Conservation (phyloP, 2,113 vertebrate genomes). For the Xiphophorus couchianus region DNA sequence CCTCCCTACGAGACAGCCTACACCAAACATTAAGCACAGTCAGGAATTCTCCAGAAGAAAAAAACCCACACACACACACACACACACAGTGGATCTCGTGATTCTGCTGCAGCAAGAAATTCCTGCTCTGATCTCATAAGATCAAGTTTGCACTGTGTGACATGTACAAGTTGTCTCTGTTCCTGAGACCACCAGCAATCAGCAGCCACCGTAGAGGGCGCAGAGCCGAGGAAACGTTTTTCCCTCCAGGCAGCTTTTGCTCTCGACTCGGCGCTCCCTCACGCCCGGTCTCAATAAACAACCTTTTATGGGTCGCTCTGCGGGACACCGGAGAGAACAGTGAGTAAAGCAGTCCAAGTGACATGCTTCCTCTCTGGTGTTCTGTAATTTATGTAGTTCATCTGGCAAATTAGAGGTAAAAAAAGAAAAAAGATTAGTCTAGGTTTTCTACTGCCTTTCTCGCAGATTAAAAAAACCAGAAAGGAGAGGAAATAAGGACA, state of each 20-base stretch:
- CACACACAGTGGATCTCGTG: not conserved
- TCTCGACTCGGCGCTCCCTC: not conserved
- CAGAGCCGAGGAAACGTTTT: not conserved
- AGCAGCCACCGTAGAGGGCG: too few relatives aligned
- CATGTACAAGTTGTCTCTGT: too few relatives aligned
- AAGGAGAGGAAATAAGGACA: not conserved
- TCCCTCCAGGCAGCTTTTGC: not conserved
- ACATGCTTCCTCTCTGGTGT: conserved; percentile 1
- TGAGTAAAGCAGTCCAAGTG: not conserved
- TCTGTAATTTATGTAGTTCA: conserved; percentile 2
- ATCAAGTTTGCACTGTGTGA: too few relatives aligned
- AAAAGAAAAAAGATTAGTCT: too few relatives aligned
- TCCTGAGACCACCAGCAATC: too few relatives aligned
- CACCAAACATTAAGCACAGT: too few relatives aligned
- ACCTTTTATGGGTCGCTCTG: not conserved
- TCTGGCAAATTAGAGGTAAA: conserved; percentile 15
- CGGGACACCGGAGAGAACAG: not conserved
- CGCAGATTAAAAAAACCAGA: not conserved
- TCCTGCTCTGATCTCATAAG: too few relatives aligned
- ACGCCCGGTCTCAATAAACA: not conserved
- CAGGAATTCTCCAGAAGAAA: too few relatives aligned
- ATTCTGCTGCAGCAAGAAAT: not conserved
- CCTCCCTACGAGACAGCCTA: too few relatives aligned
- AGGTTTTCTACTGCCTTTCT: not conserved
- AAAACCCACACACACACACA: too few relatives aligned